These are phyloP conservation scores for Cactoblastis cactorum DNA, from an alignment of 2,888 invertebrate species.

Conservation along the genomic window DNA sequence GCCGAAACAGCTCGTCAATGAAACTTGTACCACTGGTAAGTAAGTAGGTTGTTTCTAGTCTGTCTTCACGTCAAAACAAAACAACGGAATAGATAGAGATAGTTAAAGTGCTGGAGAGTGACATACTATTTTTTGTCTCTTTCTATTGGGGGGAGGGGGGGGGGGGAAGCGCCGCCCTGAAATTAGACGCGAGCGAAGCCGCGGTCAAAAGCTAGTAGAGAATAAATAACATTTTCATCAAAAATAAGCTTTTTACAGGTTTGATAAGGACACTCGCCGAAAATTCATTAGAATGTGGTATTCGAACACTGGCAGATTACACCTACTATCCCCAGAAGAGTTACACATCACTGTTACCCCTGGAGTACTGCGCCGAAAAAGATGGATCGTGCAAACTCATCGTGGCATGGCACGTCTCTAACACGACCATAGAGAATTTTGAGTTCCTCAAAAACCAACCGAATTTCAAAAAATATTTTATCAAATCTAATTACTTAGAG, in stretches of 20 bases:
- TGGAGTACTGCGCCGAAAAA: constrained; percentile 58
- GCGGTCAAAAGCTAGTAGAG: no score
- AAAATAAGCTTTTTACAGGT: constrained; percentile 35
- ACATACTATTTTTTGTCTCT: no score
- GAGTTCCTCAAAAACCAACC: constrained; percentile 58
- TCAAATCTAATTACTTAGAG: constrained; percentile 36
- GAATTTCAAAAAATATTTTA: constrained; percentile 55
- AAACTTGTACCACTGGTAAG: constrained; percentile 59
- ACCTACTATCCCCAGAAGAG: constrained; percentile 53
- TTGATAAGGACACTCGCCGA: constrained; percentile 48
- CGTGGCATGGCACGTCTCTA: constrained; percentile 64
- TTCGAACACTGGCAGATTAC: constrained; percentile 58
- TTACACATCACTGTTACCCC: constrained; percentile 34
- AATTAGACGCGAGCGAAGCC: no score
- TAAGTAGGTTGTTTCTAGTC: no score
- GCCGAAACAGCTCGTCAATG: constrained; percentile 46
- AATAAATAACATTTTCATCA: no score
- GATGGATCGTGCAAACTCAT: constrained; percentile 58
- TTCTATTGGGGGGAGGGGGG: no score
- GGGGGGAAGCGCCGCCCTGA: no score
- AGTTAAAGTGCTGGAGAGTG: no score
- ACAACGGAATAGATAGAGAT: no score
- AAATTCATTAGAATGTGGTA: constrained; percentile 49
- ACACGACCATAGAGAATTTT: constrained; percentile 59
- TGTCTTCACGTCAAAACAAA: no score